Base-by-base conservation (phyloP, 2,888 invertebrate genomes). In the Pristionchus fissidentatus region DNA sequence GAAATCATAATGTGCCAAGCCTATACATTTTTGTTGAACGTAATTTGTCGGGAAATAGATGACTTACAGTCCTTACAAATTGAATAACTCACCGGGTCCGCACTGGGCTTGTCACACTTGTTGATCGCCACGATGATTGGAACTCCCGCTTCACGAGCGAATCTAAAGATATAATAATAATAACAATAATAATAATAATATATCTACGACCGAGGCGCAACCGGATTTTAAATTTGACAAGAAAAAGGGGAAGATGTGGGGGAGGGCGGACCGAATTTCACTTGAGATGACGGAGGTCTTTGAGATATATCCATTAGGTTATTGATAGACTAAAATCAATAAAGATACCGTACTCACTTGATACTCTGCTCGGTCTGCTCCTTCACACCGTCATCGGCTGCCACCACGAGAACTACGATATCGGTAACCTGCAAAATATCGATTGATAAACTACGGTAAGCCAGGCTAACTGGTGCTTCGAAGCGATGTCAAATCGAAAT, bases 361-460 rank as follows among this genome's bases (percentile, higher is more conserved):
- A 99, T 95, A 43, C 96, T 97, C 93, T 99, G 97, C 1, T 95
- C 92, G 0, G 99, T 99, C 94, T 99, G 99, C 84, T 97, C 96
- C 97, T 90, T 98, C 66, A 98, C 97, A 4, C 99, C 98, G 93
- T 99, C 99, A 93, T 99, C 98, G 0, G 98, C 98, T 1, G 99
- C 99, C 60, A 99, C 97, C 41, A 99, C 98, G 26, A 92, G 85
- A 29, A 92, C 91, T 1, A 92, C 96, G 83, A 98, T 95, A 93
- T 99, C 99, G 0, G 99, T 98, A 98, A n/a, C 99, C 99, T 78
- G 13, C 95, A 95, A 83, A 98, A 73, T 73, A 32, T 22, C 22
- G 7, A 22, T 22, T 73, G 26, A 22, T 73, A 13, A 10, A 62
- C 10, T 15, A 10, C 32, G 10, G 10, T 62, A 10, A 29, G n/a